Base-by-base conservation (phyloP, 1,140 invertebrate genomes). In the Lepidurus apus region DNA sequence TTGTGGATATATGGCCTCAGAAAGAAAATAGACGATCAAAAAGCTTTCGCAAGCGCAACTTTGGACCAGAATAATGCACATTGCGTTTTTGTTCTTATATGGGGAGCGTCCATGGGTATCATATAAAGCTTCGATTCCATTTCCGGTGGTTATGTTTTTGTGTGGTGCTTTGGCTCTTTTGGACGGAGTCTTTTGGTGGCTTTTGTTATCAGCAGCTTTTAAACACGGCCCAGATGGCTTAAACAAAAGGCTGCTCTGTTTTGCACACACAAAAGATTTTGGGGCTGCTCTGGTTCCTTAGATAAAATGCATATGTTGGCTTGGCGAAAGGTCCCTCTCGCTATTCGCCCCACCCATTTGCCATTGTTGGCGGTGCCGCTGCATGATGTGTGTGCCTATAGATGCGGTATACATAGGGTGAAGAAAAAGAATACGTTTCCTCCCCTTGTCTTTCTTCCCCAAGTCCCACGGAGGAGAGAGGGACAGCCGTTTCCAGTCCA, bases 241-340 rank as follows among this genome's bases (percentile, higher is more conserved):
- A 65, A 65, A 65, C 53, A 65, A 65, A 65, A 65, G 53, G 53
- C 21, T 65, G 53, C 53, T 65, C 53, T 65, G 53, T 65, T 65
- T 65, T 65, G 53, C 53, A 65, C 53, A 65, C 53, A 65, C 53
- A 65, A 65, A 65, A 65, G 53, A 21, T 21, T 13, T n/a, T 7
- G 53, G 53, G 21, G 17, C 21, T 65, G 53, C 53, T 65, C n/a
- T 65, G 53, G 17, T 65, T 65, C 53, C 53, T 34, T 65, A 65
- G 53, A 65, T 65, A 65, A 65, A 65, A 65, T 65, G 53, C 53
- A 65, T 65, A 65, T 65, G 53, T 65, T 65, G 53, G 53, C 53
- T 65, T 13, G 53, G 21, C 53, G 9, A 65, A 65, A 65, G 21
- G 53, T 13, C 21, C 53, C 6, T 21, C 13, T 65, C 26, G 26